phyloP scores from a whole-genome alignment of 64 coral and sea anemone genomes.

The Orbicella faveolata region DNA sequence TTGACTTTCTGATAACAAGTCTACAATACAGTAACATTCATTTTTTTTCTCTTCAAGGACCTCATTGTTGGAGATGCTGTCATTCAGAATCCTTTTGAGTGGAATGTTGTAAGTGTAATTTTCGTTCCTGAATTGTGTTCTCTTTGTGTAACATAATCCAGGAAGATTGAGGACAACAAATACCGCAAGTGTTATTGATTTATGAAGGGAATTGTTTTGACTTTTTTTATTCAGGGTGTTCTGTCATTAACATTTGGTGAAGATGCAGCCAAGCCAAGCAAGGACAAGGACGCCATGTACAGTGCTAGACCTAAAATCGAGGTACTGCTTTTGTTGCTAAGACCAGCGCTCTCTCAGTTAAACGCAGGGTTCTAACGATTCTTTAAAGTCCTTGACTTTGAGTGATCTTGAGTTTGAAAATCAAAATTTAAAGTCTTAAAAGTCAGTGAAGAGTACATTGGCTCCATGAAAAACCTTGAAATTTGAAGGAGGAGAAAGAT shows the following conservation, averaged over 20 bases:
- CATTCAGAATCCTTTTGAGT: constrained; percentile 90
- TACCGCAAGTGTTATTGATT: not conserved
- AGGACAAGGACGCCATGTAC: constrained; percentile 82
- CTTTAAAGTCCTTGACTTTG: too few relatives aligned
- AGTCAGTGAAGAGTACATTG: too few relatives aligned
- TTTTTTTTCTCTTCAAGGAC: constrained; percentile 47
- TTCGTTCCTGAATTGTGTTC: not conserved
- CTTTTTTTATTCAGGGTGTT: constrained; percentile 60
- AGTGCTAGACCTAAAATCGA: constrained; percentile 76
- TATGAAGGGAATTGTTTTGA: not conserved
- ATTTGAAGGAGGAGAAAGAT: too few relatives aligned
- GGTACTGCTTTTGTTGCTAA: constrained; percentile 22
- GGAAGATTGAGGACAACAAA: not conserved
- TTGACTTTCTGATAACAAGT: too few relatives aligned
- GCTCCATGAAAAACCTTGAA: too few relatives aligned
- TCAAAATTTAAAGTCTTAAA: too few relatives aligned
- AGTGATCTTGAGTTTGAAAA: too few relatives aligned
- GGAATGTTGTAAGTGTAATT: constrained; percentile 82
- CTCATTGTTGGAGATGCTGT: constrained; percentile 93
- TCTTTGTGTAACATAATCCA: not conserved
- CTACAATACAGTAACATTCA: too few relatives aligned
- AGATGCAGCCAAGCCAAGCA: constrained; percentile 61
- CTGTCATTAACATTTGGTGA: constrained; percentile 80
- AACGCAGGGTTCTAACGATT: too few relatives aligned
- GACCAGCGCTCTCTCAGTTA: too few relatives aligned